These are phyloP conservation scores for Sorex araneus DNA, from an alignment of 2,113 vertebrate genomes.

Conservation along the genomic window DNA sequence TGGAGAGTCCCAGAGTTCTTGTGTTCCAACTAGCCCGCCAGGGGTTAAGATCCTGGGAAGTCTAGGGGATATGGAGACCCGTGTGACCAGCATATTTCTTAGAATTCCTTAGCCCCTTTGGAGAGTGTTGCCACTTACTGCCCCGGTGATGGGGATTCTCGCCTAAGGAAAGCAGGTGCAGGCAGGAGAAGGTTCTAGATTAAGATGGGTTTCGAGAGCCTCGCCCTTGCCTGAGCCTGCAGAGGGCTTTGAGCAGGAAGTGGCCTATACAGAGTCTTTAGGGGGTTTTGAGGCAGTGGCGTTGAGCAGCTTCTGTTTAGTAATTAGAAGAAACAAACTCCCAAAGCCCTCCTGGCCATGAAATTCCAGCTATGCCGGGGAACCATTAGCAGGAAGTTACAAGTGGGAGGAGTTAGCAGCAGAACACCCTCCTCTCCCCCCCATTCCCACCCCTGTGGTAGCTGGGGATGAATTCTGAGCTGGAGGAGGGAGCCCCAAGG, in stretches of 20 bases:
- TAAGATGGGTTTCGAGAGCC: not conserved
- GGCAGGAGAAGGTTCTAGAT: not conserved
- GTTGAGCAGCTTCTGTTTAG: too few relatives aligned
- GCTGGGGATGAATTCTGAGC: too few relatives aligned
- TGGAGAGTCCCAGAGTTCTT: not conserved
- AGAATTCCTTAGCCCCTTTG: not conserved
- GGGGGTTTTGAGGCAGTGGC: too few relatives aligned
- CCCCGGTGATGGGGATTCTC: not conserved
- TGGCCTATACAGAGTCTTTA: not conserved
- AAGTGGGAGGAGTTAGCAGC: not conserved
- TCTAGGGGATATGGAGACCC: not conserved
- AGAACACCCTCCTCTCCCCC: not conserved
- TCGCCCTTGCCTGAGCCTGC: not conserved
- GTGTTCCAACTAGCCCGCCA: not conserved
- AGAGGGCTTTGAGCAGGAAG: not conserved
- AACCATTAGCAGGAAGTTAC: not conserved
- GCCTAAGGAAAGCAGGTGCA: not conserved
- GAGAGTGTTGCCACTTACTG: not conserved
- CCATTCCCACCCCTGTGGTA: too few relatives aligned
- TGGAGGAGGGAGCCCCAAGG: too few relatives aligned
- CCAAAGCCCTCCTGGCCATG: not conserved
- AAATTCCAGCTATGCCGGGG: not conserved
- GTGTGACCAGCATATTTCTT: not conserved
- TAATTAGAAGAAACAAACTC: not conserved
- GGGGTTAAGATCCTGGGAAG: not conserved